Percentiles rank a stretch among this genome's conserved stretches.
phyloP scores from a whole-genome alignment of 2,797 vertebrate species.

The Benthosema pterotum region DNA sequence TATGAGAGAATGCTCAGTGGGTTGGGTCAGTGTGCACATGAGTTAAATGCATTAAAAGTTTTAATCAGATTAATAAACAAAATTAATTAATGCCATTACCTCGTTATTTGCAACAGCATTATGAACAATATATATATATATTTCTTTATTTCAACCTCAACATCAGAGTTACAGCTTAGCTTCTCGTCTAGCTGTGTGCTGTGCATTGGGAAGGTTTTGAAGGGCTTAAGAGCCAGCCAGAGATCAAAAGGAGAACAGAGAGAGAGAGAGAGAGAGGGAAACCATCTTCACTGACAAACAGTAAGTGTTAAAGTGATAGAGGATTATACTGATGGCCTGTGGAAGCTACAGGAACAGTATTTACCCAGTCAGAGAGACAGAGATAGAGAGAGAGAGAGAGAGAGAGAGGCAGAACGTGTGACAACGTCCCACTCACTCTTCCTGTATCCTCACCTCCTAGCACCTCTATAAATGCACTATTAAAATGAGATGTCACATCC shows the following conservation, averaged over 20 bases:
- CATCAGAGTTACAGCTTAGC: no score
- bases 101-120: no score
- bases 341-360: slow-evolving; percentile 62
- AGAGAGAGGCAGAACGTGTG: slow-evolving; percentile 53
- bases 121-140: no score
- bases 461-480: slow-evolving; percentile 77
- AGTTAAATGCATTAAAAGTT: no score
- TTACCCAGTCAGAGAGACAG: slow-evolving; percentile 63
- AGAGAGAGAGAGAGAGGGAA: slow-evolving; percentile 19
- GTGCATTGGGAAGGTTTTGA: slow-evolving; percentile 26
- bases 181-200: background rate
- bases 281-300: slow-evolving; percentile 66
- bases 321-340: slow-evolving; percentile 72
- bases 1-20: no score
- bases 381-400: no score
- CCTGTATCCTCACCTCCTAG: slow-evolving; percentile 62
- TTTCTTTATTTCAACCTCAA: no score
- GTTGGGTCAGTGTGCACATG: no score
- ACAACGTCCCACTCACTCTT: slow-evolving; percentile 66
- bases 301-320: slow-evolving; percentile 69
- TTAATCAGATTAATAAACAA: no score
- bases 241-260: slow-evolving; percentile 67
- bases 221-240: slow-evolving; percentile 20
- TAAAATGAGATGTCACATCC: slow-evolving; percentile 75
- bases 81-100: no score